phyloP scores from a whole-genome alignment of 2,113 vertebrate species.

The Aldabrachelys gigantea region DNA sequence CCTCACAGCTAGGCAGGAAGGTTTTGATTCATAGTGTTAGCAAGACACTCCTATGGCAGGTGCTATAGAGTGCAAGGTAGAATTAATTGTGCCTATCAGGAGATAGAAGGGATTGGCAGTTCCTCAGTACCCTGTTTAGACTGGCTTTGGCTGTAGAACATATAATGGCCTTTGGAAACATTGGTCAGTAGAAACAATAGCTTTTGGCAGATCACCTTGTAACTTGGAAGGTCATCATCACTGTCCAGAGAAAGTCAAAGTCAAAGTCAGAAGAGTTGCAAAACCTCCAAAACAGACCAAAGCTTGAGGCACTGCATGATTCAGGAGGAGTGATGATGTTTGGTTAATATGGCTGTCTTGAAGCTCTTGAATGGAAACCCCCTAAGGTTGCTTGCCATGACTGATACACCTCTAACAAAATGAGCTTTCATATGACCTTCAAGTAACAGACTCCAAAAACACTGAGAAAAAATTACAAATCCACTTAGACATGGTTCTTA shows the following conservation, averaged over 20 bases:
- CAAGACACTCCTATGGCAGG: not conserved
- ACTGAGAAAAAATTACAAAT: not conserved
- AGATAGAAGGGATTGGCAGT: not conserved
- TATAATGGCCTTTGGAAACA: not conserved
- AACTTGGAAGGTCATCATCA: not conserved
- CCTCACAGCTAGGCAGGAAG: not conserved
- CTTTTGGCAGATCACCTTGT: accelerated
- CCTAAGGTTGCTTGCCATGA: not conserved
- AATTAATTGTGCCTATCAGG: not conserved
- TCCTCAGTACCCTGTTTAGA: not conserved
- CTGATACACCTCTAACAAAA: not conserved
- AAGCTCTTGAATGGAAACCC: not conserved
- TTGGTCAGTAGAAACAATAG: not conserved
- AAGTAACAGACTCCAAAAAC: not conserved
- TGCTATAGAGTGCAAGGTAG: not conserved
- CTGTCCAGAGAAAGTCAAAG: not conserved
- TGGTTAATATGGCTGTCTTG: not conserved
- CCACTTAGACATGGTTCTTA: not conserved
- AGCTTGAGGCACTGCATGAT: not conserved
- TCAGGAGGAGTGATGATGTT: not conserved
- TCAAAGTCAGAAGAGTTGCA: not conserved
- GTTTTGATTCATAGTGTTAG: not conserved
- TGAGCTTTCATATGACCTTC: not conserved
- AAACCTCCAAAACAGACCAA: not conserved
- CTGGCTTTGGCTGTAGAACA: not conserved